Conservation (phyloP, 2,113 vertebrate genomes). For the Myiozetetes cayanensis region DNA sequence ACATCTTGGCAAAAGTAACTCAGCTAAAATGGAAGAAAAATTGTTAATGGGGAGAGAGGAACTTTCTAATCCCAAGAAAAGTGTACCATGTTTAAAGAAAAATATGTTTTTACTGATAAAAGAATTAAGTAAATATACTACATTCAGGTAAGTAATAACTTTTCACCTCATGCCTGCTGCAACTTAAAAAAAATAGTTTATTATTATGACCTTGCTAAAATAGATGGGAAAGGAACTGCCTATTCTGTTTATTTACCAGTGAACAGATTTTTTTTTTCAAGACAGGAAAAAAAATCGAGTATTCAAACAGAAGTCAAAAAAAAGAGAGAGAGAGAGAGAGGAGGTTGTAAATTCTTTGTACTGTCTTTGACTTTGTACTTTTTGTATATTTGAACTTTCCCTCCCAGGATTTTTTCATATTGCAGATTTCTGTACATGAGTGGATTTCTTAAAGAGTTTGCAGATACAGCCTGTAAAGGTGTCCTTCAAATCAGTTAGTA, state of each 20-base stretch:
- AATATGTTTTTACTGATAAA: neutral
- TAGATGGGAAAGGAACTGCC: neutral
- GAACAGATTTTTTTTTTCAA: neutral
- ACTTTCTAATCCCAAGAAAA: neutral
- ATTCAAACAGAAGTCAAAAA: neutral
- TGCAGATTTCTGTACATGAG: constrained; percentile 29
- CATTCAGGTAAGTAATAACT: neutral
- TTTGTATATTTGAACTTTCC: constrained; percentile 49
- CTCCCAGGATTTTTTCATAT: constrained; percentile 22
- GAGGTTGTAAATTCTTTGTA: constrained; percentile 33
- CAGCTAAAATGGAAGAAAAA: neutral
- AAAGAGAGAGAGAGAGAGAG: neutral
- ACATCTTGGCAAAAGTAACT: neutral
- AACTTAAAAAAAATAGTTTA: neutral
- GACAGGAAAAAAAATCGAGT: neutral
- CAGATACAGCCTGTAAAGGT: constrained; percentile 12
- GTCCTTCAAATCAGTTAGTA: constrained; percentile 9
- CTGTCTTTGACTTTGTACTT: constrained; percentile 53
- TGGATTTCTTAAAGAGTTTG: constrained; percentile 33
- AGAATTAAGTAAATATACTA: neutral
- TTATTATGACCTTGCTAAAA: neutral
- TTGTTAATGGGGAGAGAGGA: neutral
- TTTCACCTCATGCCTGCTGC: neutral
- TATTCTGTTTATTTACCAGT: neutral
- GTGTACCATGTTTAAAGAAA: neutral